Base-by-base conservation (phyloP, 92 coral and sea anemone species). In the Siderastrea radians region DNA sequence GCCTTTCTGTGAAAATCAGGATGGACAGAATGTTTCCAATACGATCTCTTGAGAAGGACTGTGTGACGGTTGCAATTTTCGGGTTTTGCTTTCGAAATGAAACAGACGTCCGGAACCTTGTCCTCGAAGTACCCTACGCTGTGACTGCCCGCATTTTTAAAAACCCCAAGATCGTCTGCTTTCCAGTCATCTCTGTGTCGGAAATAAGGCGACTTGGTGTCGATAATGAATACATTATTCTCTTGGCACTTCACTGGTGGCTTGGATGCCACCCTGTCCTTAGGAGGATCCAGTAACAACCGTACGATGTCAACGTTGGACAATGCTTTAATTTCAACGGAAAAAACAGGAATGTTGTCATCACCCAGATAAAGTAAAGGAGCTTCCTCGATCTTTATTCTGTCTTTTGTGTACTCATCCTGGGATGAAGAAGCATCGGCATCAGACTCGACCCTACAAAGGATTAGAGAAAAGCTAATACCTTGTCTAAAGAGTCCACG, bases 91-190 rank as follows among this genome's bases (percentile, higher is more conserved):
- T 73, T 88, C 10, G 90, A 86, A 19, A 49, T 15, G 57, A 64
- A 54, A 11, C 60, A 15, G 44, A 62, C 45, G 15, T 77, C 89
- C 26, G 73, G 17, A 59, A 2, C 68, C 52, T 75, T 54, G 61
- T 74, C 78, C 15, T 47, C 15, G 51, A 19, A 87, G 60, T 70
- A 87, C 3, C 61, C 90, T 16, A 79, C 49, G 44, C 50, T 57
- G 63, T 60, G 81, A 8, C 57, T 80, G 26, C 91, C 91, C 49
- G 10, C 55, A 71, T 77, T 77, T 43, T 57, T 67, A 55, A 77
- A 86, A 17, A 77, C 84, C 0, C 90, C 90, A n/a, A 86, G 78
- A 58, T 69, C 90, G 68, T 87, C 91, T 50, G 91, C 91, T 87
- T 87, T 87, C 91, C 91, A 87, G 69, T 78, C 90, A 2, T 78